A percentile compares a stretch with the other conserved stretches of the same genome.
Conservation (phyloP, 2,113 vertebrate genomes). For the Engystomops pustulosus region DNA sequence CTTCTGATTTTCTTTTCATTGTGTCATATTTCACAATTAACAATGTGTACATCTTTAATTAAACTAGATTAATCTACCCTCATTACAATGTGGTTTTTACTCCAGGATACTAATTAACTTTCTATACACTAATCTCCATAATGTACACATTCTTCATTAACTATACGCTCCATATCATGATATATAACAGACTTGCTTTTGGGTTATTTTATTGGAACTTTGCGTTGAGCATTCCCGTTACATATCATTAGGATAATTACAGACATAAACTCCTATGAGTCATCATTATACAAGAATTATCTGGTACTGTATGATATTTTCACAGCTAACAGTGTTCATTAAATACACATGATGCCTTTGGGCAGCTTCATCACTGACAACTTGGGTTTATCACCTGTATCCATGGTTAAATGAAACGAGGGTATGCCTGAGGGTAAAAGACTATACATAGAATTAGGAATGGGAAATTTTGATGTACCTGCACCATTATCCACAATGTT, state of each 20-base stretch:
- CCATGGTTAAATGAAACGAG: constrained; percentile 58
- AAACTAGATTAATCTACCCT: background rate
- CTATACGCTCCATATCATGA: background rate
- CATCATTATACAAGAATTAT: constrained; percentile 51
- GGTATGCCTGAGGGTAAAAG: constrained; percentile 55
- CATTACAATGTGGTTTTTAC: background rate
- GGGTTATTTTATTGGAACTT: background rate
- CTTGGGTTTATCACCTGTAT: constrained; percentile 53
- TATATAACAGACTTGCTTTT: background rate
- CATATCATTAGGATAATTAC: constrained; percentile 40
- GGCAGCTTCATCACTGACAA: constrained; percentile 56
- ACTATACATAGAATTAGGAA: constrained; percentile 57
- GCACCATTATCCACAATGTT: constrained; percentile 31
- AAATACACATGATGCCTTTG: constrained; percentile 59
- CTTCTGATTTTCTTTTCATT: too few species aligned
- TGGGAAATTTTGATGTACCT: constrained; percentile 49
- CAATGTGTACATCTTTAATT: too few species aligned
- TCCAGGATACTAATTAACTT: background rate
- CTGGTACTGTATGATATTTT: constrained; percentile 35
- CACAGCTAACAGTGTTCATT: constrained; percentile 49
- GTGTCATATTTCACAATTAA: too few species aligned
- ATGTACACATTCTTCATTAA: background rate
- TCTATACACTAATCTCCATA: background rate
- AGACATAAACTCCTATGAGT: constrained; percentile 28
- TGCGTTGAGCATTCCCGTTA: background rate